phyloP scores from a whole-genome alignment of 2,797 vertebrate species.

The Anabas testudineus region DNA sequence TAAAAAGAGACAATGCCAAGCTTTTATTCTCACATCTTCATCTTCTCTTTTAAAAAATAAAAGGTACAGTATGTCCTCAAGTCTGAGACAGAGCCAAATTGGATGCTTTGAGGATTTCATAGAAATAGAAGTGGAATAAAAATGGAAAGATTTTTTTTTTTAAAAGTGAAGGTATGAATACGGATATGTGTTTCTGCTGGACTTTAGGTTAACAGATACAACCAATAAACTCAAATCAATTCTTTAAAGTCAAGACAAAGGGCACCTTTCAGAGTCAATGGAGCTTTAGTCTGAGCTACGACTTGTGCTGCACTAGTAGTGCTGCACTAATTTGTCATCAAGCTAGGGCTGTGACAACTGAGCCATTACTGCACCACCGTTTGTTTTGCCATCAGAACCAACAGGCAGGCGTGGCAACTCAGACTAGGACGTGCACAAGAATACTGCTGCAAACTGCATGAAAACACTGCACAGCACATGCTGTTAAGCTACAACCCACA shows the following conservation, averaged over 20 bases:
- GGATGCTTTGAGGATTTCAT: slow-evolving; percentile 26
- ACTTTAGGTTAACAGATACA: slow-evolving; percentile 67
- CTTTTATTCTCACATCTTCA: slow-evolving; percentile 21
- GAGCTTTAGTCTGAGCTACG: slow-evolving; percentile 68
- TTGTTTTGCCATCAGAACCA: slow-evolving; percentile 81
- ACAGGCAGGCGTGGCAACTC: slow-evolving; percentile 62
- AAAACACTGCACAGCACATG: slow-evolving; percentile 28
- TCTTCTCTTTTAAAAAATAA: slow-evolving; percentile 8
- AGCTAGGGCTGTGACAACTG: slow-evolving; percentile 76
- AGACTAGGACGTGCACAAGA: slow-evolving; percentile 58
- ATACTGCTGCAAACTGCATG: slow-evolving; percentile 45
- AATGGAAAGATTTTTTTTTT: slow-evolving; percentile 34
- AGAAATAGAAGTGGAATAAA: slow-evolving; percentile 35
- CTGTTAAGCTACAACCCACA: slow-evolving; percentile 51
- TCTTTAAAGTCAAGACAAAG: slow-evolving; percentile 71
- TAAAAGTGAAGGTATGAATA: slow-evolving; percentile 24
- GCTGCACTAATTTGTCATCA: slow-evolving; percentile 83
- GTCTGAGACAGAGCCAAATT: slow-evolving; percentile 19
- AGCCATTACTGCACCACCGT: slow-evolving; percentile 81
- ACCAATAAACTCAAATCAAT: slow-evolving; percentile 70
- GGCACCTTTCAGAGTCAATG: slow-evolving; percentile 73
- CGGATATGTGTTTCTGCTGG: slow-evolving; percentile 39
- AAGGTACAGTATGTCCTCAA: neutral
- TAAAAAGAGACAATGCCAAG: slow-evolving; percentile 7
- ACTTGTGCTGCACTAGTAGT: slow-evolving; percentile 58